phyloP scores from a whole-genome alignment of 1,140 invertebrate species.

The Apis mellifera region DNA sequence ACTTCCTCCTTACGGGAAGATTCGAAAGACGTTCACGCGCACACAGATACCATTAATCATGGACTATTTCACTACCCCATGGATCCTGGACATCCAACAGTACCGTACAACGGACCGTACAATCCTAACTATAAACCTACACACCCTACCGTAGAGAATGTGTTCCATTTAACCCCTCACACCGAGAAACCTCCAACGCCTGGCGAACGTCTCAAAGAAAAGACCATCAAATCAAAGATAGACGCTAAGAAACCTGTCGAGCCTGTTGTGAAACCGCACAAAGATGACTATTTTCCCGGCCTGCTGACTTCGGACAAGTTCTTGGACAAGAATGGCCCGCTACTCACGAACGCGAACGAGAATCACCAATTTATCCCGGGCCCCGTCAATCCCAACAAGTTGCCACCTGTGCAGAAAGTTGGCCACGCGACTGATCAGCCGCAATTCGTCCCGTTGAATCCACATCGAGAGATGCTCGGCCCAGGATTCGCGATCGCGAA shows the following conservation, averaged over 20 bases:
- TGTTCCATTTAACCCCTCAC: slow-evolving; percentile 72
- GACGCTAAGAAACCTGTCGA: slow-evolving; percentile 76
- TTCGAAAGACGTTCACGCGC: slow-evolving; percentile 42
- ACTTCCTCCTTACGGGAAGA: slow-evolving; percentile 43
- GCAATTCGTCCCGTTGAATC: slow-evolving; percentile 69
- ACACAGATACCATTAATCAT: slow-evolving; percentile 35
- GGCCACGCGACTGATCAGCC: slow-evolving; percentile 63
- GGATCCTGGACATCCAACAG: slow-evolving; percentile 76
- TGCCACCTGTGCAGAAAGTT: slow-evolving; percentile 52
- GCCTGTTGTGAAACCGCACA: slow-evolving; percentile 65
- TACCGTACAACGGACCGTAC: slow-evolving; percentile 79
- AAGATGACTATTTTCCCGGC: slow-evolving; percentile 72
- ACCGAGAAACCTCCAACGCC: slow-evolving; percentile 65
- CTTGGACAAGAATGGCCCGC: slow-evolving; percentile 47
- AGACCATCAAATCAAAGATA: slow-evolving; percentile 63
- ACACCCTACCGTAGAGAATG: slow-evolving; percentile 71
- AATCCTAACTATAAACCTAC: slow-evolving; percentile 78
- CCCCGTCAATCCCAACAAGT: slow-evolving; percentile 59
- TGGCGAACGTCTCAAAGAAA: slow-evolving; percentile 62
- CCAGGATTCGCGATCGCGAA: slow-evolving; percentile 64
- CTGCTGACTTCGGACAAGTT: slow-evolving; percentile 73
- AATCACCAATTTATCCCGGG: slow-evolving; percentile 13
- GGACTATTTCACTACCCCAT: slow-evolving; percentile 76
- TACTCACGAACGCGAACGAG: slow-evolving; percentile 18
- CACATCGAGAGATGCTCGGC: slow-evolving; percentile 49